A percentile compares a stretch with the other conserved stretches of the same genome.
Evolutionary conservation across 1,140 invertebrate genomes (phyloP).

Genomic region (Pectinophora gossypiella): DNA sequence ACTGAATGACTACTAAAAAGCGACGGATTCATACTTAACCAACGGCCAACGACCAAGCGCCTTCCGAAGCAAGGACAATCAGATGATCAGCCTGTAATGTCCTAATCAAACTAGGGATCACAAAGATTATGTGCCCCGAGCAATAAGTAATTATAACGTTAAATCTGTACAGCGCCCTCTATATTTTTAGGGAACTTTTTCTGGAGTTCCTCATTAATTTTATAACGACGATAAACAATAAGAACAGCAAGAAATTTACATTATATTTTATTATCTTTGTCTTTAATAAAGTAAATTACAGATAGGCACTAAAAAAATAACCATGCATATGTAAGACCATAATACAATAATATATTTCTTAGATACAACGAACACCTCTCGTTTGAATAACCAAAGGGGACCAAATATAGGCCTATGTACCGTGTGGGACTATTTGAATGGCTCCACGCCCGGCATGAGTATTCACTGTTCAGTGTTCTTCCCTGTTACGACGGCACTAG

Average conservation of each 20-base stretch:
- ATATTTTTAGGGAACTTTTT: too few species aligned
- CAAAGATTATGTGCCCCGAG: too few species aligned
- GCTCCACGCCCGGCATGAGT: not conserved
- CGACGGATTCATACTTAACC: too few species aligned
- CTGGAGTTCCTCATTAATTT: too few species aligned
- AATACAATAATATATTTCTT: conserved; percentile 66
- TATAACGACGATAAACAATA: conserved; percentile 7
- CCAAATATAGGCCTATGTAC: conserved; percentile 19
- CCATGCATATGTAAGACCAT: conserved; percentile 69
- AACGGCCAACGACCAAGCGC: too few species aligned
- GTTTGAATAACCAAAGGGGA: conserved; percentile 8
- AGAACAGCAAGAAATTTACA: conserved; percentile 50
- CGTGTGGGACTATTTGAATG: conserved; percentile 3
- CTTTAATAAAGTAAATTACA: conserved; percentile 74
- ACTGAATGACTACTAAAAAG: too few species aligned
- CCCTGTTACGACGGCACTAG: conserved; percentile 3
- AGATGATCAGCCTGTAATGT: too few species aligned
- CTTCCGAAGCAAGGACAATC: too few species aligned
- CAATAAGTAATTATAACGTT: too few species aligned
- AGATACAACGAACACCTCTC: conserved; percentile 53
- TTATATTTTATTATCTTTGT: conserved; percentile 73
- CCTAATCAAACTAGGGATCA: too few species aligned
- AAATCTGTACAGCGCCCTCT: too few species aligned
- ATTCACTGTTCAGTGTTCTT: not conserved
- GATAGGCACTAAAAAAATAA: conserved; percentile 74